Evolutionary conservation across 2,113 vertebrate species (phyloP).

Genomic region (Blennius ocellaris): DNA sequence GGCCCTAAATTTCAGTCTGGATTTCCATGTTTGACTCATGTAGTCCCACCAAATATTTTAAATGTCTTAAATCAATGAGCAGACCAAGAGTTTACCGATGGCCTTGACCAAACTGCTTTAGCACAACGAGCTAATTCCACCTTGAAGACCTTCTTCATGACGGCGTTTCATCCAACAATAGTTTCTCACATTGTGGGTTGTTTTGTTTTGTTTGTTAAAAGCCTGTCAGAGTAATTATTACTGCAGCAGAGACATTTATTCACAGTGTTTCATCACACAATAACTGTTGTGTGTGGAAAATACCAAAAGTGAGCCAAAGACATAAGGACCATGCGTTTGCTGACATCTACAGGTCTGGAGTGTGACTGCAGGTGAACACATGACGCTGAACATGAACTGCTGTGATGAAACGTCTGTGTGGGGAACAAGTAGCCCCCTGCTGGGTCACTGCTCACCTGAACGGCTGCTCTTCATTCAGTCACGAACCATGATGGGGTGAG

Average conservation of each 20-base stretch:
- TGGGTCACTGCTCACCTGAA: constrained; percentile 32
- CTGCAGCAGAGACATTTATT: no score
- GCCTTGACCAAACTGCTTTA: no score
- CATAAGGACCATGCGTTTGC: not conserved
- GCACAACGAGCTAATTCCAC: no score
- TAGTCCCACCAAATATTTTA: no score
- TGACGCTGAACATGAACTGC: constrained; percentile 53
- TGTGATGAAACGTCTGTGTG: constrained; percentile 51
- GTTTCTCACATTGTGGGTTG: no score
- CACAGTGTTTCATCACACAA: not conserved
- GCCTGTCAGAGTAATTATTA: no score
- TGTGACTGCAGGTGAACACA: constrained; percentile 43
- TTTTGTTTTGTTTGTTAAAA: not conserved
- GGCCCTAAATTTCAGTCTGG: no score
- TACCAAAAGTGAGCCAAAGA: not conserved
- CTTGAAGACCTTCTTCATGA: no score
- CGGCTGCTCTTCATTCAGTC: constrained; percentile 34
- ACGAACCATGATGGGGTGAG: constrained; percentile 16
- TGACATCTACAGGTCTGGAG: not conserved
- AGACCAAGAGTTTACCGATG: no score
- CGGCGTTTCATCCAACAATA: no score
- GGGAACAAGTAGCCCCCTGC: constrained; percentile 39
- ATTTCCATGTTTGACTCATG: no score
- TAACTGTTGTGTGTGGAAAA: not conserved
- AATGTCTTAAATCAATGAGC: no score